phyloP scores from a whole-genome alignment of 2,888 invertebrate genomes.

The Himalopsyche tibetana region DNA sequence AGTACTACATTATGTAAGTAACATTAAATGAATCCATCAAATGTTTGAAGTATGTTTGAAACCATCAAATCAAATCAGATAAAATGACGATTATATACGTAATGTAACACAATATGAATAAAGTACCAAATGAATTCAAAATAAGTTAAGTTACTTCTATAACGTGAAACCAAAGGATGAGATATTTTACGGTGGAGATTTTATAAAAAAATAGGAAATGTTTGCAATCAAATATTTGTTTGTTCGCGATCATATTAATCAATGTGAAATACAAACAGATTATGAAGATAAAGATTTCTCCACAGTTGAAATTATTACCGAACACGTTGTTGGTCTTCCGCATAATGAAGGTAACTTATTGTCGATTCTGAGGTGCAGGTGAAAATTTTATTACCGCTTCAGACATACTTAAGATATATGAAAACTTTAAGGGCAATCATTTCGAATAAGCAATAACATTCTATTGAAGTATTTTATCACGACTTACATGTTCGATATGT shows the following conservation, averaged over 20 bases:
- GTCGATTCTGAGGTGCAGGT: constrained; percentile 11
- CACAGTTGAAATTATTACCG: background rate
- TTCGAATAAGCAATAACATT: background rate
- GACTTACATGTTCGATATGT: background rate
- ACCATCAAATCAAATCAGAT: too few species aligned
- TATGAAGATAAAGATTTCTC: background rate
- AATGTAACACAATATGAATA: too few species aligned
- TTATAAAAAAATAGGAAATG: too few species aligned
- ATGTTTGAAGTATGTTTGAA: too few species aligned
- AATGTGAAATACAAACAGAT: background rate
- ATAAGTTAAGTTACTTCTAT: too few species aligned
- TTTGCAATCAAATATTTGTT: background rate
- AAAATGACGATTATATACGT: too few species aligned
- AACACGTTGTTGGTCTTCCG: constrained; percentile 23
- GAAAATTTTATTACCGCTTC: constrained; percentile 14
- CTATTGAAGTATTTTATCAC: background rate
- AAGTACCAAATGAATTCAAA: too few species aligned
- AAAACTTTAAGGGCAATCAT: constrained; percentile 19
- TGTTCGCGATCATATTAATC: constrained; percentile 4
- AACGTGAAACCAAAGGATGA: too few species aligned
- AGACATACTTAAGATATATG: background rate
- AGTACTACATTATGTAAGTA: too few species aligned
- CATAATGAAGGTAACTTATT: constrained; percentile 19
- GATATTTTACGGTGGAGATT: too few species aligned
- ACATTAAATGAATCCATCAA: too few species aligned